Evolutionary conservation across 2,797 vertebrate species (phyloP).

Genomic region (Chelonia mydas): DNA sequence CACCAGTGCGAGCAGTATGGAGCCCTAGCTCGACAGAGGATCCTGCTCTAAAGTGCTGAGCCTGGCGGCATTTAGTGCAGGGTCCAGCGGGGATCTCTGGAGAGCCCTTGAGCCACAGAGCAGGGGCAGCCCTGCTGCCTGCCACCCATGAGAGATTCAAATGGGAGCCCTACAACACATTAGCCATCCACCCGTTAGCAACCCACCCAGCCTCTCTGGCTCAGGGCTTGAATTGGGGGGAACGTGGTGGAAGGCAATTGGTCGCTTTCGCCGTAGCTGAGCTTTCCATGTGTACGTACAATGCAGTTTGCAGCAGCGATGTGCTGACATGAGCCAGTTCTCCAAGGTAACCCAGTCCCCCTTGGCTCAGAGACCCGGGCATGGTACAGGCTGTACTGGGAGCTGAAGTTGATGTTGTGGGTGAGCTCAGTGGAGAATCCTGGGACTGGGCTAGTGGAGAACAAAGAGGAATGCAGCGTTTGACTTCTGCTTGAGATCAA

Average conservation of each 20-base stretch:
- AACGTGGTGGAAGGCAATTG: background rate
- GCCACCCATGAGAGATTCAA: background rate
- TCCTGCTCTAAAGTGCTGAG: background rate
- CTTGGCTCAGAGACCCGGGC: background rate
- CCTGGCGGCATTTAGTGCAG: background rate
- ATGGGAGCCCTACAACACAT: background rate
- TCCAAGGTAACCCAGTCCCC: background rate
- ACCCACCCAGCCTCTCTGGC: background rate
- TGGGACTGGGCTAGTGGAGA: background rate
- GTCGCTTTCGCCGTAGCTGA: background rate
- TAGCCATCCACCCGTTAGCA: fast-evolving
- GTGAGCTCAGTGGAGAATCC: background rate
- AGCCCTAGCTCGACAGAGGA: background rate
- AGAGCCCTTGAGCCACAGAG: background rate
- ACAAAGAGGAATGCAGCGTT: background rate
- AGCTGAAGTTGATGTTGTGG: background rate
- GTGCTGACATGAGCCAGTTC: background rate
- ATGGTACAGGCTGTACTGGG: background rate
- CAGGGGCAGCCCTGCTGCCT: background rate
- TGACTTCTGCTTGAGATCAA: background rate
- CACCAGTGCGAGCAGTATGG: background rate
- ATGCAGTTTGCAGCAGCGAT: background rate
- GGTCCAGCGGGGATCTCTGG: fast-evolving
- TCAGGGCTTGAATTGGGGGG: background rate
- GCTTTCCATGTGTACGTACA: background rate